These are phyloP conservation scores for Maniola hyperantus DNA, from an alignment of 2,888 invertebrate species.

Conservation along the genomic window DNA sequence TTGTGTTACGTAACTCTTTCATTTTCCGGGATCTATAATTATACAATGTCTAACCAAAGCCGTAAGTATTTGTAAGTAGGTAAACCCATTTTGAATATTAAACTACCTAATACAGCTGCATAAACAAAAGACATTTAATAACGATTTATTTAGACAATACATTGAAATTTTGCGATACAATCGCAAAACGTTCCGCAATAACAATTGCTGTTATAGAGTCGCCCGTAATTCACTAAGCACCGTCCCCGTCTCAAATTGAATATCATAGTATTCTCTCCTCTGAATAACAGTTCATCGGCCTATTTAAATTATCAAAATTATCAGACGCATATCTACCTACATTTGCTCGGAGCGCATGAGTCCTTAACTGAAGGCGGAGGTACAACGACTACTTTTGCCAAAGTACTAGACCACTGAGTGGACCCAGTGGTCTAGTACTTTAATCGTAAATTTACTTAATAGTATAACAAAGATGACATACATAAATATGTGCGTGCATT, in stretches of 20 bases:
- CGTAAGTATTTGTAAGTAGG: no score
- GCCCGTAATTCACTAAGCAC: slow-evolving; percentile 66
- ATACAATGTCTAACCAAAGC: neutral
- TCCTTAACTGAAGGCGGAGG: neutral
- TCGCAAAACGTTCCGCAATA: slow-evolving; percentile 27
- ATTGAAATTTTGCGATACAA: slow-evolving; percentile 19
- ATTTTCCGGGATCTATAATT: neutral
- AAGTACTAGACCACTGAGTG: neutral
- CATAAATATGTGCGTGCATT: neutral
- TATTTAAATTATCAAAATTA: slow-evolving; percentile 70
- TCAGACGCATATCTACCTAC: slow-evolving; percentile 2
- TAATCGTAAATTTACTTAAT: no score
- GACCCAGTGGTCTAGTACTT: no score
- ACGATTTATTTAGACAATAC: slow-evolving; percentile 17
- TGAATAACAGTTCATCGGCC: slow-evolving; percentile 65
- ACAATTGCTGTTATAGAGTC: slow-evolving; percentile 43
- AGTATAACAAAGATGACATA: neutral
- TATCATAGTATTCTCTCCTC: slow-evolving; percentile 66
- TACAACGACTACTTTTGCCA: neutral
- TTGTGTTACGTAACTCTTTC: no score
- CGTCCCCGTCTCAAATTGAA: slow-evolving; percentile 70
- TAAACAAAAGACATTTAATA: neutral
- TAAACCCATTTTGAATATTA: neutral
- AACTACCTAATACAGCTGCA: neutral
- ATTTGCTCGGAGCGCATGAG: no score